Evolutionary conservation across 2,797 vertebrate genomes (phyloP).

Genomic region (Gallinago nigripennis): DNA sequence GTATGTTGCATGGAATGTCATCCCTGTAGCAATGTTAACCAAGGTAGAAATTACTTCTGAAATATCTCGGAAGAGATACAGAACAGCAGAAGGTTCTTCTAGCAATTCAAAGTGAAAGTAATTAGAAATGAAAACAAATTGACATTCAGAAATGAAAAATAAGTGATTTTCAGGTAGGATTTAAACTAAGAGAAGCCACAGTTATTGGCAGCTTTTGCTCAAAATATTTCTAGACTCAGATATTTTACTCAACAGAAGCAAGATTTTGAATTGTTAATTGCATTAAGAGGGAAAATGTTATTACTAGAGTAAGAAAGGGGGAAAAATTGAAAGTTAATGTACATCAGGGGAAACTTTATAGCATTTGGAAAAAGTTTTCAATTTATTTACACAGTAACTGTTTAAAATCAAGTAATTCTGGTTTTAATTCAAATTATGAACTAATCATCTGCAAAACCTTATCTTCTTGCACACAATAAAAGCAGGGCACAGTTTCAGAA

Average conservation of each 20-base stretch:
- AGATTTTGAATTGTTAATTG: neutral
- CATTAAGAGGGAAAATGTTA: neutral
- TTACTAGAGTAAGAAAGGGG: neutral
- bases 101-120: neutral
- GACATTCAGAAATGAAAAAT: neutral
- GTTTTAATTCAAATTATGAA: neutral
- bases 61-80: neutral
- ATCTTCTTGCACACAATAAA: neutral
- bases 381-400: neutral
- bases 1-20: neutral
- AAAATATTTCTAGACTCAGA: neutral
- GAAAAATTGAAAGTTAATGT: neutral
- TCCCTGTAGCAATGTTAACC: neutral
- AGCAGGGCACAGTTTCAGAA: neutral
- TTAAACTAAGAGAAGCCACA: neutral
- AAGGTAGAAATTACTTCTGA: neutral
- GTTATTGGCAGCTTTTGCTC: neutral
- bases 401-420: neutral
- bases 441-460: neutral
- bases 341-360: neutral
- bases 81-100: neutral
- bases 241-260: neutral
- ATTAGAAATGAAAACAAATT: neutral
- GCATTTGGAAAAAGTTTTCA: neutral
- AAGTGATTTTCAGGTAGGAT: neutral